Percentiles rank a stretch among this genome's conserved stretches.
Conservation (phyloP, 2,797 vertebrate genomes). For the Vultur gryphus region DNA sequence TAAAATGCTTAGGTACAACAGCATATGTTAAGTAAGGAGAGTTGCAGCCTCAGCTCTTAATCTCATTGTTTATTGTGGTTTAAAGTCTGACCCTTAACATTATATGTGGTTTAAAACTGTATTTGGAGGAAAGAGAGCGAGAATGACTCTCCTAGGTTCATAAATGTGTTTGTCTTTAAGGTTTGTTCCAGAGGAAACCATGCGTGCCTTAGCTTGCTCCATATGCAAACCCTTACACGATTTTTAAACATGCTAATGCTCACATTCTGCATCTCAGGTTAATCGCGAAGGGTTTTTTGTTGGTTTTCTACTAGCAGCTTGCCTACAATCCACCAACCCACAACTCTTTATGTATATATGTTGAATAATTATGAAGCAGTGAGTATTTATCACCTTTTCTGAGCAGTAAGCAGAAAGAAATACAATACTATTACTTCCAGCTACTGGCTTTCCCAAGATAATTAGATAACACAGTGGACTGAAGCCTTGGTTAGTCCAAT, state of each 20-base stretch:
- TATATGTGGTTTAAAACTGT: constrained; percentile 14
- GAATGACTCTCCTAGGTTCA: background rate
- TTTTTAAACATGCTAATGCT: constrained; percentile 62
- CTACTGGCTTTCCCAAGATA: constrained; percentile 82
- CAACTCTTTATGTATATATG: constrained; percentile 77
- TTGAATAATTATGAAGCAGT: constrained; percentile 79
- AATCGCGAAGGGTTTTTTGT: constrained; percentile 61
- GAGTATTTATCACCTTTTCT: constrained; percentile 83
- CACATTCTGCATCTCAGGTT: constrained; percentile 62
- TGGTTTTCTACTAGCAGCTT: constrained; percentile 61
- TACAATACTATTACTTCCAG: constrained; percentile 85
- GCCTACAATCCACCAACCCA: constrained; percentile 62
- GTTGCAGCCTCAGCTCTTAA: background rate
- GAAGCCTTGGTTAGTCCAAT: constrained; percentile 77
- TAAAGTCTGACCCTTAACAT: constrained; percentile 18
- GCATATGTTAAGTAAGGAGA: background rate
- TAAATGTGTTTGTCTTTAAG: constrained; percentile 70
- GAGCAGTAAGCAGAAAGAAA: constrained; percentile 82
- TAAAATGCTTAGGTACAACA: background rate
- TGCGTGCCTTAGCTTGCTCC: constrained; percentile 47
- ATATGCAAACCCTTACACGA: constrained; percentile 57
- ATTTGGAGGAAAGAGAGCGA: background rate
- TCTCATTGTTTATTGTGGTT: constrained; percentile 36
- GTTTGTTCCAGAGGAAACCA: constrained; percentile 47
- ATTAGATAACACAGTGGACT: constrained; percentile 88